Evolutionary conservation across 2,797 vertebrate genomes (phyloP).

Genomic region (Sylvilagus floridanus): DNA sequence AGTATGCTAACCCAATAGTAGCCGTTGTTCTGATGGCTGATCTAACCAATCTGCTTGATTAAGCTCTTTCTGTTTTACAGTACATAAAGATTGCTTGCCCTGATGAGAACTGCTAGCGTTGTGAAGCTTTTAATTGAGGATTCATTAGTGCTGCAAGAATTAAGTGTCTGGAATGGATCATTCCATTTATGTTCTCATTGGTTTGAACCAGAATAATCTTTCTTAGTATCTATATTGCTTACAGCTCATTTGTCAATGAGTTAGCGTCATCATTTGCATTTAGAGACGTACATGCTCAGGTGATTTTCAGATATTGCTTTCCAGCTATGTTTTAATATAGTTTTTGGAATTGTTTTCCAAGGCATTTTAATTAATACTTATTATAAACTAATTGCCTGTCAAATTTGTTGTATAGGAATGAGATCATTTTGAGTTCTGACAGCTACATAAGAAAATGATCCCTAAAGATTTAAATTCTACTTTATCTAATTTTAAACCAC

Average conservation of each 20-base stretch:
- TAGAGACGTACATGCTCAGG: background rate
- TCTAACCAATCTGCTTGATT: background rate
- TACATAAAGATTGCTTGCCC: constrained; percentile 7
- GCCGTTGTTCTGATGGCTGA: background rate
- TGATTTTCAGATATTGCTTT: constrained; percentile 56
- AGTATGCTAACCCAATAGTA: background rate
- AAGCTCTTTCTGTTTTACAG: background rate
- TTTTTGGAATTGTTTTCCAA: constrained; percentile 20
- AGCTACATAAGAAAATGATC: constrained; percentile 9
- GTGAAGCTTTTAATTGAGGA: constrained; percentile 49
- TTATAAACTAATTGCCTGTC: constrained; percentile 42
- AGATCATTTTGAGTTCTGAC: constrained; percentile 41
- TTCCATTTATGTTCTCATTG: constrained; percentile 46
- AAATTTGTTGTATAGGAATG: constrained; percentile 51
- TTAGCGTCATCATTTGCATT: constrained; percentile 49
- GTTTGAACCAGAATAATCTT: constrained; percentile 43
- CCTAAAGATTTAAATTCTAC: constrained; percentile 14
- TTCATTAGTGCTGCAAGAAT: constrained; percentile 31
- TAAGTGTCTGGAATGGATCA: constrained; percentile 46
- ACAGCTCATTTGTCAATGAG: constrained; percentile 36
- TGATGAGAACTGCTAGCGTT: background rate
- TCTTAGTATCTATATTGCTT: constrained; percentile 2
- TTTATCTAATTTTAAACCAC: constrained; percentile 23
- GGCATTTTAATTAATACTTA: constrained; percentile 47
- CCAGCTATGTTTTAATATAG: constrained; percentile 39